Evolutionary conservation across 2,797 vertebrate genomes (phyloP).

Genomic region (Pangasius macronema): DNA sequence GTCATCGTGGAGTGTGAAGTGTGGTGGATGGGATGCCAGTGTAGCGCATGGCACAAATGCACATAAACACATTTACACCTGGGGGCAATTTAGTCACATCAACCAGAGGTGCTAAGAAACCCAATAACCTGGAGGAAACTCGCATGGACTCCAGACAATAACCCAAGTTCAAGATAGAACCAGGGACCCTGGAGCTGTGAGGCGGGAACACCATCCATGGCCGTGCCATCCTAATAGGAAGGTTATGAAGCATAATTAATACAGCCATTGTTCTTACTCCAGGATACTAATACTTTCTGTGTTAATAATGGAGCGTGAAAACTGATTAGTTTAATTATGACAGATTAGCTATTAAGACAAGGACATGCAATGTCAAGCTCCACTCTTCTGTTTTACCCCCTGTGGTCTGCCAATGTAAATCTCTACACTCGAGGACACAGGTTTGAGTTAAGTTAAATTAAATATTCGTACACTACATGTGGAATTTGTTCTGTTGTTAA

Average conservation of each 20-base stretch:
- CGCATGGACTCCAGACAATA: neutral
- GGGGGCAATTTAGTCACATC: neutral
- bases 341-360: conserved; percentile 9
- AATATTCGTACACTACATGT: neutral
- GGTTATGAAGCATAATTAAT: conserved; percentile 10
- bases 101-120: neutral
- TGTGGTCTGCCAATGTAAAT: neutral
- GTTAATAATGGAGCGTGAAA: conserved; percentile 10
- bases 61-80: neutral
- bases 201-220: neutral
- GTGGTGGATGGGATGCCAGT: neutral
- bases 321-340: conserved; percentile 4
- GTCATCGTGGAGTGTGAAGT: neutral
- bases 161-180: neutral
- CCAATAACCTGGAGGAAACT: neutral
- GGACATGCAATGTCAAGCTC: neutral
- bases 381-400: neutral
- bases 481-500: neutral
- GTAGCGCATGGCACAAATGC: neutral
- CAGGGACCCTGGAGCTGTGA: neutral
- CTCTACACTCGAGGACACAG: neutral
- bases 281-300: neutral
- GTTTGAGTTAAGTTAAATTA: neutral
- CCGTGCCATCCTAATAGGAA: neutral
- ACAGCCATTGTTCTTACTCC: conserved; percentile 10